A percentile compares a stretch with the other conserved stretches of the same genome.
Evolutionary conservation across 2,888 invertebrate genomes (phyloP).

Genomic region (Cosmopolites sordidus): DNA sequence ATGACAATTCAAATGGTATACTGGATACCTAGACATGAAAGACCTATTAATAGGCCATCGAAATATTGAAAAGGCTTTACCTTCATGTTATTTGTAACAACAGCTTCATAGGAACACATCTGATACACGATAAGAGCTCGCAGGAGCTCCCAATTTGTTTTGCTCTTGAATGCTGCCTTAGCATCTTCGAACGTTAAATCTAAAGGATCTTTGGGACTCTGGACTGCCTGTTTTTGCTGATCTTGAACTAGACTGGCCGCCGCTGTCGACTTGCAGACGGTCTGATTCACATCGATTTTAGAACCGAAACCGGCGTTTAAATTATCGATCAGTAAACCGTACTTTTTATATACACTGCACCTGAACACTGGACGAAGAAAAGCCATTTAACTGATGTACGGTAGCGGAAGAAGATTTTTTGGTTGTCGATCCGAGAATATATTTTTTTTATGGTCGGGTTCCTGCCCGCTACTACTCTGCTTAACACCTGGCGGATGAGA

Average conservation of each 20-base stretch:
- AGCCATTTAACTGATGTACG: constrained; percentile 44
- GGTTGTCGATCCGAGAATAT: constrained; percentile 22
- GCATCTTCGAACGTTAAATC: constrained; percentile 86
- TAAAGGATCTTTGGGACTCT: constrained; percentile 46
- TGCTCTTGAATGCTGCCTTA: constrained; percentile 90
- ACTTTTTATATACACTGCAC: constrained; percentile 47
- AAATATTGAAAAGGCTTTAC: no score
- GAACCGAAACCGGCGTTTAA: constrained; percentile 34
- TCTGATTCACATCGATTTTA: constrained; percentile 39
- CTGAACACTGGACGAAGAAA: constrained; percentile 49
- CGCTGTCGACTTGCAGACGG: constrained; percentile 63
- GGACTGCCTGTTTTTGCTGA: constrained; percentile 27
- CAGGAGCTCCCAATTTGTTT: constrained; percentile 86
- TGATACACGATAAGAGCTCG: constrained; percentile 89
- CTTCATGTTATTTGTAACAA: constrained; percentile 91
- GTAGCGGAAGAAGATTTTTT: constrained; percentile 11
- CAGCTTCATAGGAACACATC: constrained; percentile 78
- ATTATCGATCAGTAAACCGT: constrained; percentile 41
- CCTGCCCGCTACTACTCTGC: constrained; percentile 21
- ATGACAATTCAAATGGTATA: no score
- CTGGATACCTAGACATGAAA: no score
- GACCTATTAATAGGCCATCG: no score
- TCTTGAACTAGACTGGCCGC: constrained; percentile 31
- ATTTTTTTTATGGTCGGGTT: constrained; percentile 12
- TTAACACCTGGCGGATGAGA: constrained; percentile 24